Evolutionary conservation across 2,113 vertebrate genomes (phyloP).

Genomic region (Periophthalmus modestus): DNA sequence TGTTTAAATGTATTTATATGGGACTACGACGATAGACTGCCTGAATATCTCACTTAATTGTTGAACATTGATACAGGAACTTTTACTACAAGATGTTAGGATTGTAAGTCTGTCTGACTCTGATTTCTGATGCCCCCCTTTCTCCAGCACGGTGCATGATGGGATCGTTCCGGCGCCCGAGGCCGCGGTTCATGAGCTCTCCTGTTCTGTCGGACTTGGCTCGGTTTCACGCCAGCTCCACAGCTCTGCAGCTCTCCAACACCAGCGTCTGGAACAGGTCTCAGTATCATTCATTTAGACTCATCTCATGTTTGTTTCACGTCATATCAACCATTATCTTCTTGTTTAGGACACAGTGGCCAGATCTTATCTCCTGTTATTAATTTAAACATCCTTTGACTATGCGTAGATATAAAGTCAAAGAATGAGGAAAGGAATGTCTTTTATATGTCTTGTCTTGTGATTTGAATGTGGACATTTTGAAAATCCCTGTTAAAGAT

Average conservation of each 20-base stretch:
- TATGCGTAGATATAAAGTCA: not conserved
- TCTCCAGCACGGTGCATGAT: slow-evolving; percentile 51
- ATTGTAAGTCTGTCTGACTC: not conserved
- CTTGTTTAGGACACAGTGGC: not conserved
- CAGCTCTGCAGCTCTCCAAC: slow-evolving; percentile 83
- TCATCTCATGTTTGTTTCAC: not conserved
- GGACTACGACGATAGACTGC: too few relatives aligned
- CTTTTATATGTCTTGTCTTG: not conserved
- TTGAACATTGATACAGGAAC: too few relatives aligned
- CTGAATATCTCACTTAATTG: too few relatives aligned
- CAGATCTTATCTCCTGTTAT: not conserved
- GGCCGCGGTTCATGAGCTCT: slow-evolving; percentile 94
- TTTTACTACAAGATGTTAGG: too few relatives aligned
- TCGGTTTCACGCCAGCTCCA: slow-evolving; percentile 75
- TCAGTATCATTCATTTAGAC: not conserved
- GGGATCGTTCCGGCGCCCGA: slow-evolving; percentile 76
- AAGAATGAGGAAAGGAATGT: not conserved
- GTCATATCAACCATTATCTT: not conserved
- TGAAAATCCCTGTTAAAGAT: not conserved
- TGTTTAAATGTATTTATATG: too few relatives aligned
- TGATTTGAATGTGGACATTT: not conserved
- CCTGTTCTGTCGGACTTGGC: slow-evolving; percentile 91
- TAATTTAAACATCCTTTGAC: not conserved
- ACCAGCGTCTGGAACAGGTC: slow-evolving; percentile 94
- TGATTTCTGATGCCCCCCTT: not conserved